Conservation (phyloP, 2,888 invertebrate genomes). For the Seira musarum region DNA sequence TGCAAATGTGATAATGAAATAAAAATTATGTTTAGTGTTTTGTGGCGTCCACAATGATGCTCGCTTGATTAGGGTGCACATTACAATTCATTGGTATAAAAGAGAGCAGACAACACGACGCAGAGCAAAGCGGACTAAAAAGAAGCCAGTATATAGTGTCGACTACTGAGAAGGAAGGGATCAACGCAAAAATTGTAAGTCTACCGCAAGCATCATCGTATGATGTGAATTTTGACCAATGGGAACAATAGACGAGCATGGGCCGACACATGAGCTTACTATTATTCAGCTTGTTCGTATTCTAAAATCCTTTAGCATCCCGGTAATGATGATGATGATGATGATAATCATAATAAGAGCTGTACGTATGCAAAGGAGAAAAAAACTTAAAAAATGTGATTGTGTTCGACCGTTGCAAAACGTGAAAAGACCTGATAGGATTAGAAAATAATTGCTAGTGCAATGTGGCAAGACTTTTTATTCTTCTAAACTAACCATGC, state of each 20-base stretch:
- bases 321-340: too few relatives aligned
- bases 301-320: neutral
- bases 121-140: too few relatives aligned
- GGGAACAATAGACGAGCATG: constrained; percentile 39
- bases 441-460: neutral
- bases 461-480: neutral
- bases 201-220: constrained; percentile 58
- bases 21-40: too few relatives aligned
- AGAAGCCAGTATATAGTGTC: too few relatives aligned
- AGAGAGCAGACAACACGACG: too few relatives aligned
- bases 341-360: too few relatives aligned
- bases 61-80: too few relatives aligned
- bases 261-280: constrained; percentile 28
- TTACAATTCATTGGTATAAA: too few relatives aligned
- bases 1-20: too few relatives aligned
- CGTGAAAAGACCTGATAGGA: neutral
- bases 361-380: too few relatives aligned
- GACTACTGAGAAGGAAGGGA: constrained; percentile 41
- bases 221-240: constrained; percentile 59
- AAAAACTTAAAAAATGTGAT: too few relatives aligned
- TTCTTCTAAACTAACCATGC: neutral
- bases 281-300: neutral
- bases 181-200: constrained; percentile 55
- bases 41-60: too few relatives aligned
- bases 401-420: neutral